Evolutionary conservation across 2,888 invertebrate genomes (phyloP), one percentile per base, ranked within the genome.

Genomic region (Hirtodrosophila confusa): DNA sequence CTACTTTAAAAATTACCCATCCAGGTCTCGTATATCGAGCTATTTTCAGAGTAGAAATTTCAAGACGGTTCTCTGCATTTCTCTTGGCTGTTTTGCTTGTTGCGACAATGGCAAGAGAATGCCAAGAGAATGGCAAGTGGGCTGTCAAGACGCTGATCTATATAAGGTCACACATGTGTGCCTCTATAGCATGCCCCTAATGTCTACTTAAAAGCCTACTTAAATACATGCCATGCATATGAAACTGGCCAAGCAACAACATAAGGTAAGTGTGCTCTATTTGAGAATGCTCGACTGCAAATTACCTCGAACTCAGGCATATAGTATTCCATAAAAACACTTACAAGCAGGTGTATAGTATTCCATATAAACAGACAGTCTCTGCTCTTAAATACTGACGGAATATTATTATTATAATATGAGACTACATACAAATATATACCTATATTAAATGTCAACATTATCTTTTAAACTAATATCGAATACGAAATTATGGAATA

Each of bases 171-270:
- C 74, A 74, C 68, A 70, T 76, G 69, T 79, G 65, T 76, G 77
- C 65, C 55, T 67, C 56, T 62, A 69, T 66, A 68, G 78, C 69
- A 78, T 82, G 87, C 80, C 85, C 80, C 80, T 80, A 84, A 82
- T 84, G 87, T 80, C 80, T 85, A 86, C 87, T 86, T 80, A 78
- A 68, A 85, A 75, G 85, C 85, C 87, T 84, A 84, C 85, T 86
- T 86, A 75, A 86, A 84, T 63, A 84, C 80, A 80, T 80, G 78
- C 66, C 85, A 61, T 84, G 85, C 87, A 77, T 86, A 75, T 69
- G 60, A 80, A 85, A 64, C 75, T 78, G 78, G 44, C 39, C 37
- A 53, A 31, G 49, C 50, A 48, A 39, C 17, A 57, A 24, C 36
- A 33, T 37, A 33, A 66, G 39, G 43, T 33, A 31, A 44, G 37